Evolutionary conservation across 2,113 vertebrate species (phyloP).

Genomic region (Fukomys damarensis): DNA sequence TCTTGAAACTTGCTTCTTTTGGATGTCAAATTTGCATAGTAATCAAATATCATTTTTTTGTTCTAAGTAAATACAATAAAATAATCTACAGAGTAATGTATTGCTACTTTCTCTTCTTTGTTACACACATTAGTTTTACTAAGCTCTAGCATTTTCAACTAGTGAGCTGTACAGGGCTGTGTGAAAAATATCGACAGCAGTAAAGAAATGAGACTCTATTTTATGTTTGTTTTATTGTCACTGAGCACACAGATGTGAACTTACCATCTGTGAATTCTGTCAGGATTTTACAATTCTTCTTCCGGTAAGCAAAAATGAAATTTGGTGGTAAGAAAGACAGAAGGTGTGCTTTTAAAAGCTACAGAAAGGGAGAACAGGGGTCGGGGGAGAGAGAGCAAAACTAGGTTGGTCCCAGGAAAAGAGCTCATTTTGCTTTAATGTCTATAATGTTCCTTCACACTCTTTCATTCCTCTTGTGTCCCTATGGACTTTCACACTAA

Average conservation of each 20-base stretch:
- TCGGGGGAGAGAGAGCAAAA: neutral
- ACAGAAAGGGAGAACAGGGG: neutral
- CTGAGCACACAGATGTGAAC: constrained; percentile 61
- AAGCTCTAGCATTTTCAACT: constrained; percentile 49
- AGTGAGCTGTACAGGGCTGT: no score
- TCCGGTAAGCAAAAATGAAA: constrained; percentile 1
- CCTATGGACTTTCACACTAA: neutral
- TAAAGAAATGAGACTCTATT: constrained; percentile 13
- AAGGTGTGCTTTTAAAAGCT: neutral
- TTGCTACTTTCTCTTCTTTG: constrained; percentile 36
- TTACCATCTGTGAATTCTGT: constrained; percentile 45
- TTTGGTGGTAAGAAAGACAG: neutral
- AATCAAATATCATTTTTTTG: constrained; percentile 64
- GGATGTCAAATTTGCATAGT: constrained; percentile 70
- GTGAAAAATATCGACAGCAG: constrained; percentile 27
- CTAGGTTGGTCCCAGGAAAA: neutral
- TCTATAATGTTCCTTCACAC: neutral
- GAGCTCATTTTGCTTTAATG: neutral
- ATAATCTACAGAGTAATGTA: constrained; percentile 30
- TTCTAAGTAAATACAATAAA: constrained; percentile 51
- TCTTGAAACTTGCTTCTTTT: constrained; percentile 78
- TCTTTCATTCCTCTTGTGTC: neutral
- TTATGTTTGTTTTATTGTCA: constrained; percentile 41
- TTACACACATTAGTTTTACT: neutral
- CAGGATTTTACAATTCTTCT: neutral